A percentile compares a stretch with the other conserved stretches of the same genome.
phyloP scores from a whole-genome alignment of 30 jellyfish, hydroid and myxozoan species.

The Cassiopea andromeda region DNA sequence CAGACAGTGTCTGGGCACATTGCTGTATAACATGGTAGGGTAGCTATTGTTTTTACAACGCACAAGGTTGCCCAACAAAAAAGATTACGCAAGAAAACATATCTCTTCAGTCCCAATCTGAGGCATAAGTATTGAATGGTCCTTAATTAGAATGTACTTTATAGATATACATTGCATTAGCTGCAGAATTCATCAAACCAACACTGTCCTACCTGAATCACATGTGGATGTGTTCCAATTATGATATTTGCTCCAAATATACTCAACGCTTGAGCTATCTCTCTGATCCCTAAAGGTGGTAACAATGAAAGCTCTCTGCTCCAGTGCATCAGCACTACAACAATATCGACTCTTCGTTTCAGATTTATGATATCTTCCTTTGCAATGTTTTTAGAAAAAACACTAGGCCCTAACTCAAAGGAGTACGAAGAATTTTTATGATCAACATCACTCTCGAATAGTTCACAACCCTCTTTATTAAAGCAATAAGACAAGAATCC shows the following conservation, averaged over 20 bases:
- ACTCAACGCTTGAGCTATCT: slow-evolving; percentile 61
- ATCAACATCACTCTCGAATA: not conserved
- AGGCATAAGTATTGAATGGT: too few species aligned
- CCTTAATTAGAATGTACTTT: too few species aligned
- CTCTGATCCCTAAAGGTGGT: slow-evolving; percentile 76
- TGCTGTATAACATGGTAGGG: too few species aligned
- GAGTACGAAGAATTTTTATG: not conserved
- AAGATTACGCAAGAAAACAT: too few species aligned
- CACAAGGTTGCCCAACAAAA: too few species aligned
- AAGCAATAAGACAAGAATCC: slow-evolving; percentile 77
- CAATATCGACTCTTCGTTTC: slow-evolving; percentile 63
- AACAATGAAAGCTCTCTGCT: slow-evolving; percentile 75
- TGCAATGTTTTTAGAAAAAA: slow-evolving; percentile 2
- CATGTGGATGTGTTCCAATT: slow-evolving; percentile 96
- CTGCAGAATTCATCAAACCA: not conserved
- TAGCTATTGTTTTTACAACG: too few species aligned
- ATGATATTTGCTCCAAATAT: slow-evolving; percentile 77
- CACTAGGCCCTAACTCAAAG: slow-evolving; percentile 34
- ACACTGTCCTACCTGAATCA: slow-evolving; percentile 61
- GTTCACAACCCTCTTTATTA: slow-evolving; percentile 54
- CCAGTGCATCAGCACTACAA: slow-evolving; percentile 85
- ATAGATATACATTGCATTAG: not conserved
- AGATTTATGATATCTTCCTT: slow-evolving; percentile 25
- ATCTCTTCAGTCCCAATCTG: too few species aligned
- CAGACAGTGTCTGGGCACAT: too few species aligned